Evolutionary conservation across 2,797 vertebrate genomes (phyloP), one percentile per base, ranked within the genome.

Genomic region (Parauchenoglanis punctatus): DNA sequence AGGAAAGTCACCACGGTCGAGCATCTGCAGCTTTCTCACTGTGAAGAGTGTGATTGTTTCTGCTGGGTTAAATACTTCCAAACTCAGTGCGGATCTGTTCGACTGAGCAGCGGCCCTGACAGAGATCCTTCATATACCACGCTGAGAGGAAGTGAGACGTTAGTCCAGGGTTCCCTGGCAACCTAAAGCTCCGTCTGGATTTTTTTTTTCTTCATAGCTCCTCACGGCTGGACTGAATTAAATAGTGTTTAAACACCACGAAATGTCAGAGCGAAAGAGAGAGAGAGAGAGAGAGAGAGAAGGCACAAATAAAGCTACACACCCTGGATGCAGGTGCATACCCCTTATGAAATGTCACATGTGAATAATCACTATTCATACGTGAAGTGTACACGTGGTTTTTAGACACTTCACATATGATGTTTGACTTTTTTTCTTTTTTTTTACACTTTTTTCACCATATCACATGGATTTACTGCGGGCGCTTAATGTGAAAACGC

Each of bases 71-170:
- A 86, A 76, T 76, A 44, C n/a, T 72, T 87, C 86, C 72, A 40
- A 81, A 83, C 77, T 78, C 78, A 63, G 18, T 52, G 31, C 61
- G n/a, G 81, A 78, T 58, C 25, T 85, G 70, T 28, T 65, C 1
- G 84, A 23, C 73, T 72, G 67, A 25, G 76, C 77, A 81, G 58
- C 52, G 67, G 84, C 46, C 59, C 84, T 89, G 87, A 90, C 89
- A 87, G 87, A 87, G 85, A 67, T 83, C 68, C 85, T 85, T 85
- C 88, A 86, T 90, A 75, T 81, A 23, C 75, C 75, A 63, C 46
- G 25, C 59, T 83, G 54, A 88, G 80, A 89, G 91, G 90, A 92
- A 91, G 85, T 90, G 87, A 89, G 76, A 89, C 77, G 85, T 87
- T 84, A 87, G 81, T 81, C 18, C 87, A 80, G 87, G 25, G 82